Conservation (phyloP, 2,113 vertebrate species). For the Acinonyx jubatus region DNA sequence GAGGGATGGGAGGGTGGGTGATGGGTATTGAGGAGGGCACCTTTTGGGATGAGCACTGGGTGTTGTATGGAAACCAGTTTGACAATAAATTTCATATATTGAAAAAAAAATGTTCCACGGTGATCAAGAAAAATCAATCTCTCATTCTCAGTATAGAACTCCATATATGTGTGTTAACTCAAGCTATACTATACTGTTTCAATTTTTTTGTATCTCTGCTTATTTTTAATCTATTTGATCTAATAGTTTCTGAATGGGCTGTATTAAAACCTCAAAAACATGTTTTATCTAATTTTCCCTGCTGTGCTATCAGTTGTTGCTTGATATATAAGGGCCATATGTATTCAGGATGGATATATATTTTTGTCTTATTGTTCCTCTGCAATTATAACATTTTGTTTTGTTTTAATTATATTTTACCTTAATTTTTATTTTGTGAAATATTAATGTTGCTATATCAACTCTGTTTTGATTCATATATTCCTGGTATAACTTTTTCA, state of each 20-base stretch:
- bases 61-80: too few species aligned
- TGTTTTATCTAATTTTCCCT: neutral
- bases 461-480: neutral
- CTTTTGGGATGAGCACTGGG: too few species aligned
- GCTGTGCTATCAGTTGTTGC: neutral
- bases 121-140: neutral
- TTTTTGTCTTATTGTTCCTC: neutral
- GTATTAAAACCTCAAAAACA: neutral
- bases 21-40: too few species aligned
- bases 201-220: neutral
- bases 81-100: too few species aligned
- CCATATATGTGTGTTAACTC: neutral
- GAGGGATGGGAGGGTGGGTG: too few species aligned
- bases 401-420: neutral
- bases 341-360: neutral
- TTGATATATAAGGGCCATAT: neutral
- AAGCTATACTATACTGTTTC: neutral
- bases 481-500: neutral
- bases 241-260: neutral
- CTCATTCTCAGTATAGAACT: neutral
- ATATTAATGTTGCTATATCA: neutral
- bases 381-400: neutral
- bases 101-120: neutral
- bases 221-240: neutral
- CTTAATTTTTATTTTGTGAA: neutral